Conservation (phyloP, 2,113 vertebrate genomes). For the Pteropus alecto region DNA sequence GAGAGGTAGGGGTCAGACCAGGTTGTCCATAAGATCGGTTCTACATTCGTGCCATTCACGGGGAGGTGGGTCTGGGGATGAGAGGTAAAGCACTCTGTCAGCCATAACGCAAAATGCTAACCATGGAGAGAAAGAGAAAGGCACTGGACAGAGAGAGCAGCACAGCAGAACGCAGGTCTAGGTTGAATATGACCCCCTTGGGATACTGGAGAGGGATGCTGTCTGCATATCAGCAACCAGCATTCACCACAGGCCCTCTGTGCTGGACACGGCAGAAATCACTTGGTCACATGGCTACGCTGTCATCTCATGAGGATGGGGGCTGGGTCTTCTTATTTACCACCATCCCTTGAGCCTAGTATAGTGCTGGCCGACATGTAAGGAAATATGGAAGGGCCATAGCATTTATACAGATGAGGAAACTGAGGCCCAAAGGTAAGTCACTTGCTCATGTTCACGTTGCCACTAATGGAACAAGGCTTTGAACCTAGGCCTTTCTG, state of each 20-base stretch:
- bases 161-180: neutral
- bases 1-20: neutral
- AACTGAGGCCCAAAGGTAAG: neutral
- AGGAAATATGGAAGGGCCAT: neutral
- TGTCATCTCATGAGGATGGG: neutral
- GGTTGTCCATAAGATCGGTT: neutral
- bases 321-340: neutral
- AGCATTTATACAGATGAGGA: neutral
- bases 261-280: accelerated
- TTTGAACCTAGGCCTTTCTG: neutral
- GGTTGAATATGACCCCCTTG: neutral
- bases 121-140: neutral
- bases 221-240: accelerated
- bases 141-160: accelerated
- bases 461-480: neutral
- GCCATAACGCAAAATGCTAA: neutral
- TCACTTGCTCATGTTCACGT: neutral
- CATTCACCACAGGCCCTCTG: neutral
- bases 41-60: accelerated
- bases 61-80: neutral
- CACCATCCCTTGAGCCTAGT: neutral
- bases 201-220: neutral
- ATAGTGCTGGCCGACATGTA: neutral
- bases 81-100: neutral
- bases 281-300: neutral